Base-by-base conservation (phyloP, 2,113 vertebrate genomes). In the Ochotona princeps region DNA sequence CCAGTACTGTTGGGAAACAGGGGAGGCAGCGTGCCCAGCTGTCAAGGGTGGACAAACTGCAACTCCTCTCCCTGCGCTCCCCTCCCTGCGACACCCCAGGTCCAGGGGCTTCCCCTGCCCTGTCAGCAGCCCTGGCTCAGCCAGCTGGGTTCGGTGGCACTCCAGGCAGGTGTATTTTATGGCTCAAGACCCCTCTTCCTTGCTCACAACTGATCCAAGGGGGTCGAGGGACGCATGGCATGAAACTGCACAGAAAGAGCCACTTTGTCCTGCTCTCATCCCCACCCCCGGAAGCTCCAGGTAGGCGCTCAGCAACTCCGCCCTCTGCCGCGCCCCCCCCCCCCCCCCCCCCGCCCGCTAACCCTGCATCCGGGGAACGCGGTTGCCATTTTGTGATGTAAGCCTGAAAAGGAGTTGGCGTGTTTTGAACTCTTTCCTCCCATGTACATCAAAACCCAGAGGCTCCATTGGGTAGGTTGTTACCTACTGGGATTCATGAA, bases 341-440 rank as follows among this genome's bases (percentile, higher is more conserved):
- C 18, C 0, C 5, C n/a, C n/a, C n/a, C n/a, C n/a, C 3, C 1
- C 17, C 35, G 6, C 26, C 35, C 26, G 26, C 69, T 15, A 21
- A 21, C 69, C 12, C 44, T 63, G 44, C 2, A 1, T 20, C 38
- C 75, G 9, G 0, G 30, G 17, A 57, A 54, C 4, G 11, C 5
- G n/a, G 23, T 51, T n/a, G 66, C 35, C 67, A 4, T 44, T 35
- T 65, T 89, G 18, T 65, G 38, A 44, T 7, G 51, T 67, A 69
- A 54, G 32, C 38, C 73, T 44, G 73, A 63, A 85, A 82, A 78
- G 57, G 17, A 69, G 67, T 17, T 69, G 75, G 61, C 17, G 51
- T 51, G 89, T 30, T 83, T 72, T 49, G 0, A 84, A 57, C 23
- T 65, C 30, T 87, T 91, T 83, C 74, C 79, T n/a, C 57, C 61